These are phyloP conservation scores for Drosophila leonis DNA, from an alignment of 2,888 invertebrate species.

Conservation along the genomic window DNA sequence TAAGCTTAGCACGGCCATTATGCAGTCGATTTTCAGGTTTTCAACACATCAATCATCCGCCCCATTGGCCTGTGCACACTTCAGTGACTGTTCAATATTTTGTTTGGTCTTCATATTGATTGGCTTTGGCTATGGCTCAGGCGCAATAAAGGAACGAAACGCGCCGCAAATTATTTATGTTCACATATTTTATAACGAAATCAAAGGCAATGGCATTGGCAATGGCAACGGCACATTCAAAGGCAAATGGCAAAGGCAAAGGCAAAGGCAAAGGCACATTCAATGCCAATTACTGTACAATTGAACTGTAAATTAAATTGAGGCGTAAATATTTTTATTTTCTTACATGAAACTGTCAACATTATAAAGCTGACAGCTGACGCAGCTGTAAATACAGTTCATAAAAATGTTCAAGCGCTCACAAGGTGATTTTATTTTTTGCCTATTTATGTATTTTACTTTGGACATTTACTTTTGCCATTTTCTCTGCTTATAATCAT, in stretches of 20 bases:
- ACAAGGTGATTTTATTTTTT: constrained; percentile 13
- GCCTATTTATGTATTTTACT: constrained; percentile 10
- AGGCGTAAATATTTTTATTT: constrained; percentile 65
- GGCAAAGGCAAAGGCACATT: constrained; percentile 12
- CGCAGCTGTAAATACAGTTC: constrained; percentile 28
- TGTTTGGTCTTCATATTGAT: constrained; percentile 54
- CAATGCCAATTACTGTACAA: constrained; percentile 56
- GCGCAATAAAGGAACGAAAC: constrained; percentile 45
- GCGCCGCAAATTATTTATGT: constrained; percentile 25
- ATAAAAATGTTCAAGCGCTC: constrained; percentile 17
- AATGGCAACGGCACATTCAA: constrained; percentile 7
- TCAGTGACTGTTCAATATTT: constrained; percentile 41
- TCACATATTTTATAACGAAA: constrained; percentile 39
- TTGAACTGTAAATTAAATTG: constrained; percentile 49
- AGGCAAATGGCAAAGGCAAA: background rate
- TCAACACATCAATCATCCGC: constrained; percentile 55
- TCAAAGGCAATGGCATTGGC: constrained; percentile 31
- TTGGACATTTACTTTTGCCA: constrained; percentile 23
- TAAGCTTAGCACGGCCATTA: constrained; percentile 16
- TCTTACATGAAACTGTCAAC: constrained; percentile 43
- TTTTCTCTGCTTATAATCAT: background rate
- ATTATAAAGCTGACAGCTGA: constrained; percentile 32
- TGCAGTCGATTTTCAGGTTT: constrained; percentile 10
- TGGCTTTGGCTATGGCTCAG: constrained; percentile 40
- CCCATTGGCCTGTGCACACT: constrained; percentile 19